Evolutionary conservation across 2,113 vertebrate genomes (phyloP), one percentile per base, ranked within the genome.

Genomic region (Eclectus roratus): DNA sequence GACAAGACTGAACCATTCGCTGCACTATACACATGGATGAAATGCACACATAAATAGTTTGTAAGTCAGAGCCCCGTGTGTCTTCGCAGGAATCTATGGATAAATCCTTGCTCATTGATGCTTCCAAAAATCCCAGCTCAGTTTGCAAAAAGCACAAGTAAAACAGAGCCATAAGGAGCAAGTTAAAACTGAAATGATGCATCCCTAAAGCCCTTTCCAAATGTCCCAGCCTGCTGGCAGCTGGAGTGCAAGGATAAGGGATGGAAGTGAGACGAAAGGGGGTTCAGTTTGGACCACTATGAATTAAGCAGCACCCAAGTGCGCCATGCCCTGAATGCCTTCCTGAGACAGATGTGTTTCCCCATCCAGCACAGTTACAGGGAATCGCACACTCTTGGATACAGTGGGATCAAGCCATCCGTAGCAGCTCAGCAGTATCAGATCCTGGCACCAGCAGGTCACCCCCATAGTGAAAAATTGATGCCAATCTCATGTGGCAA

Each of bases 401-500:
- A 19, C 4, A 13, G 8, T 60, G 60, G 13, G 7, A 13, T 58
- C 44, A 83, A 72, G 18, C n/a, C 33, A 79, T 3, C 25, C 35
- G 58, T 73, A 73, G 69, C 83, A 94, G 60, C 16, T 85, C 87
- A 58, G 25, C 33, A 61, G 46, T 20, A 50, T 72, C 11, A 2
- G 61, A 61, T 73, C n/a, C 28, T 27, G 53, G 41, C 68, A 91
- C 20, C 41, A 65, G 16, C 8, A 91, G 41, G 37, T 56, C 49
- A 70, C 14, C 10, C 10, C 23, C 31, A 13, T 29, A 9, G 41
- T 91, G 35, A 96, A 96, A 96, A 66, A 96, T 88, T 83, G 44
- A 96, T 95, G 74, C 29, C 35, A 50, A 17, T 91, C 86, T 91
- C 86, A 56, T 14, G 24, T 88, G 11, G 72, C 80, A 66, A 69